These are phyloP conservation scores for Cyclophora albipunctata DNA, from an alignment of 2,888 invertebrate species.

Conservation along the genomic window DNA sequence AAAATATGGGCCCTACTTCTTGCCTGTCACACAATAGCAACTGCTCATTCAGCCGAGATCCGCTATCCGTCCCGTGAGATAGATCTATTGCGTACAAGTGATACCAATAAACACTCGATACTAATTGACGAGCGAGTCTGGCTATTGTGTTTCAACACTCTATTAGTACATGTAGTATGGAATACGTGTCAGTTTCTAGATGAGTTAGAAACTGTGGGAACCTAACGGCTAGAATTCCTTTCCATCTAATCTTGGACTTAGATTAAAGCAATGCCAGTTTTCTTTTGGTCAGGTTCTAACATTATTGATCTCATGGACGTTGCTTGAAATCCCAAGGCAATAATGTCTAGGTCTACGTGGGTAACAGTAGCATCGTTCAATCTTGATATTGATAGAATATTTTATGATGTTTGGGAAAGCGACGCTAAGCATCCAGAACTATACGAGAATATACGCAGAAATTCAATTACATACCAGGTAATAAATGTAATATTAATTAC, in stretches of 20 bases:
- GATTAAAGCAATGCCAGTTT: too few relatives aligned
- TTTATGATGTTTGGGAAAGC: too few relatives aligned
- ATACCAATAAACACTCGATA: slow-evolving; percentile 14
- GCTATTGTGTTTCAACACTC: slow-evolving; percentile 15
- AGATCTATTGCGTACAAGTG: slow-evolving; percentile 13
- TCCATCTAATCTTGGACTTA: not conserved
- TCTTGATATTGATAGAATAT: too few relatives aligned
- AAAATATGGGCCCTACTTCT: slow-evolving; percentile 29
- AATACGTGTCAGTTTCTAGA: slow-evolving; percentile 16
- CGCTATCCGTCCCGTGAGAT: slow-evolving; percentile 24
- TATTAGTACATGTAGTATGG: slow-evolving; percentile 5
- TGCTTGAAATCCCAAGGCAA: too few relatives aligned
- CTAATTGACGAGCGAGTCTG: slow-evolving; percentile 8
- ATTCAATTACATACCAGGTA: too few relatives aligned
- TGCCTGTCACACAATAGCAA: slow-evolving; percentile 23
- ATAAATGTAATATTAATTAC: too few relatives aligned
- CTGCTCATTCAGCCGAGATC: slow-evolving; percentile 18
- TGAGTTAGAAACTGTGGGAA: slow-evolving; percentile 15
- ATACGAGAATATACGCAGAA: too few relatives aligned
- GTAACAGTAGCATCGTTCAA: too few relatives aligned
- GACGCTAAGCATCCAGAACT: too few relatives aligned
- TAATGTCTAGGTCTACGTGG: too few relatives aligned
- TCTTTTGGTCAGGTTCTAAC: too few relatives aligned
- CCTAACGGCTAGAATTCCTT: not conserved
- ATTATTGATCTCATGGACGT: too few relatives aligned